These are phyloP conservation scores for Drosophila mettleri DNA, from an alignment of 2,888 invertebrate genomes.

Conservation along the genomic window DNA sequence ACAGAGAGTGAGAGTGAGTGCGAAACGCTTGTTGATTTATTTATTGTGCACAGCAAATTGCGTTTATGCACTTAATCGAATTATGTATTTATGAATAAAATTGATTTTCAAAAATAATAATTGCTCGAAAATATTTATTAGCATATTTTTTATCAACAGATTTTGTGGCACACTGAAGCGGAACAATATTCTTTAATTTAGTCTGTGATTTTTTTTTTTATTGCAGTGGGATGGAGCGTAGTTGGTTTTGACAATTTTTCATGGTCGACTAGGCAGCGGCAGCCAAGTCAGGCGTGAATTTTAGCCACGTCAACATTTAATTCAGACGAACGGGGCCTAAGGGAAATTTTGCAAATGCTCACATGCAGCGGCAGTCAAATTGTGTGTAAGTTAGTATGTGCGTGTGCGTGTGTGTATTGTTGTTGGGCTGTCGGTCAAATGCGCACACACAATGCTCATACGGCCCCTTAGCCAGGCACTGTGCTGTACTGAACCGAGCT, in stretches of 20 bases:
- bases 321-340: conserved; percentile 65
- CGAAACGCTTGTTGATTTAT: conserved; percentile 34
- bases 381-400: background rate
- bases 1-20: background rate
- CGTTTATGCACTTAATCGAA: conserved; percentile 9
- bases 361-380: conserved; percentile 56
- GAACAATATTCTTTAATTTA: conserved; percentile 40
- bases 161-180: conserved; percentile 38
- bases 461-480: conserved; percentile 49
- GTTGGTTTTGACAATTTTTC: conserved; percentile 62
- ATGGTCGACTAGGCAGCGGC: conserved; percentile 55
- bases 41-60: conserved; percentile 8
- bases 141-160: conserved; percentile 8
- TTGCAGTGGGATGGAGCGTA: no score
- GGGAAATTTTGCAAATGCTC: conserved; percentile 74
- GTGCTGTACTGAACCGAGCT: conserved; percentile 24
- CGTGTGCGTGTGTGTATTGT: conserved; percentile 23
- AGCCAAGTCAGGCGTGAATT: conserved; percentile 73
- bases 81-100: conserved; percentile 28
- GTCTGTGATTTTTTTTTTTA: background rate
- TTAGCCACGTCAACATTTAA: conserved; percentile 68
- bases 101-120: conserved; percentile 23
- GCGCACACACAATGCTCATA: conserved; percentile 66
- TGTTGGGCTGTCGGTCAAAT: conserved; percentile 71
- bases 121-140: background rate